Percentiles rank a stretch among this genome's conserved stretches.
These are phyloP conservation scores for Homarus gammarus DNA, from an alignment of 2,888 invertebrate species.

Conservation along the genomic window DNA sequence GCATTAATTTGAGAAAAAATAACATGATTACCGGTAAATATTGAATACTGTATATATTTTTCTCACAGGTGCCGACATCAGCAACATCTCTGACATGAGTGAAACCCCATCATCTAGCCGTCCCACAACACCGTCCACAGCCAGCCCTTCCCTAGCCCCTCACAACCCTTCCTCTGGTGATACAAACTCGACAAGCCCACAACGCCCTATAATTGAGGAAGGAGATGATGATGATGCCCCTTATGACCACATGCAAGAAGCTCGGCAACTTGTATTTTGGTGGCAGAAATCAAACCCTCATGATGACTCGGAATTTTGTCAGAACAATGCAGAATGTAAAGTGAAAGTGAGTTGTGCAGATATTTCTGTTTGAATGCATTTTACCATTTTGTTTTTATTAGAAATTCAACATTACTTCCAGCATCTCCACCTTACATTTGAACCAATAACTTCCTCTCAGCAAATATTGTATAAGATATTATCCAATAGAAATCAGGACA, in stretches of 20 bases:
- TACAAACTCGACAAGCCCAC: neutral
- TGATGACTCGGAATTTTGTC: slow-evolving; percentile 70
- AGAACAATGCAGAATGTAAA: slow-evolving; percentile 64
- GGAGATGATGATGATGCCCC: slow-evolving; percentile 2
- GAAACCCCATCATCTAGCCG: slow-evolving; percentile 22
- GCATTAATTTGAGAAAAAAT: too few relatives aligned
- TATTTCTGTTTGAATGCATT: too few relatives aligned
- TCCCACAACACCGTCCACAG: slow-evolving; percentile 26
- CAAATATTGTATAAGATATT: too few relatives aligned
- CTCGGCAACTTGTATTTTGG: slow-evolving; percentile 73
- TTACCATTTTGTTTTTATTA: too few relatives aligned
- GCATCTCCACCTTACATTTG: too few relatives aligned
- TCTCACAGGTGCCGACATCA: slow-evolving; percentile 8
- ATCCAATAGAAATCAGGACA: too few relatives aligned
- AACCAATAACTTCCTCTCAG: too few relatives aligned
- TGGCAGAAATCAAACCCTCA: slow-evolving; percentile 58
- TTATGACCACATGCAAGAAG: slow-evolving; percentile 69
- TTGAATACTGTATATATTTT: neutral
- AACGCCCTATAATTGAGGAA: slow-evolving; percentile 6
- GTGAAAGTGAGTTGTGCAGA: slow-evolving; percentile 63
- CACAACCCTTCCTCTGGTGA: neutral
- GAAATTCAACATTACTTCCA: too few relatives aligned
- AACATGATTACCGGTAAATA: neutral
- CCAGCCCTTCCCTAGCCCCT: slow-evolving; percentile 36
- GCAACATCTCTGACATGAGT: neutral